phyloP scores from a whole-genome alignment of 2,888 invertebrate species.

The Encarsia formosa region DNA sequence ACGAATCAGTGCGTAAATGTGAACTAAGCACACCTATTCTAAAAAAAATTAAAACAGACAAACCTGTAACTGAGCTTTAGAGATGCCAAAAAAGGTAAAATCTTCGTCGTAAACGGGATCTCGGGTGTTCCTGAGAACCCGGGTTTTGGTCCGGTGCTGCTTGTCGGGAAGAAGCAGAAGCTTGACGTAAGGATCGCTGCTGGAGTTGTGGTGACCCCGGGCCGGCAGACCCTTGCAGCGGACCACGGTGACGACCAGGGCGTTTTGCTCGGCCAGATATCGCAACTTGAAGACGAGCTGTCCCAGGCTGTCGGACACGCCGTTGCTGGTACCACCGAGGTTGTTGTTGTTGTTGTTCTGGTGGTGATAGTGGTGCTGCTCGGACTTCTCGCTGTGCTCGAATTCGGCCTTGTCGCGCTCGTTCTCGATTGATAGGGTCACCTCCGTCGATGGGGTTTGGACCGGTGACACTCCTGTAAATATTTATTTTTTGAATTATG shows the following conservation, averaged over 20 bases:
- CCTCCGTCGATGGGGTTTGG: conserved; percentile 39
- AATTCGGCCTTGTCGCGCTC: conserved; percentile 58
- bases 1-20: no score
- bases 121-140: conserved; percentile 91
- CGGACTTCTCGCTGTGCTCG: conserved; percentile 59
- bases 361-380: conserved; percentile 7
- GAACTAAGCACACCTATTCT: no score
- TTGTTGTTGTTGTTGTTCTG: conserved; percentile 31
- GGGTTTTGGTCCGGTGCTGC: conserved; percentile 94
- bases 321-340: conserved; percentile 49
- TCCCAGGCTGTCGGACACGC: conserved; percentile 69
- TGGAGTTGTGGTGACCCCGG: conserved; percentile 74
- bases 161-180: conserved; percentile 95
- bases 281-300: conserved; percentile 84
- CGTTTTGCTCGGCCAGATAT: conserved; percentile 86
- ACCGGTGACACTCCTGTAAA: conserved; percentile 31
- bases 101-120: conserved; percentile 98
- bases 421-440: conserved; percentile 48
- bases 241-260: conserved; percentile 87
- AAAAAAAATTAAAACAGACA: not conserved
- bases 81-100: conserved; percentile 96
- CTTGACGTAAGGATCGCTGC: conserved; percentile 96
- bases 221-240: conserved; percentile 85
- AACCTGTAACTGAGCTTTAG: conserved; percentile 73
- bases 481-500: no score